phyloP scores from a whole-genome alignment of 1,140 invertebrate species.

The Bombyx mandarina region DNA sequence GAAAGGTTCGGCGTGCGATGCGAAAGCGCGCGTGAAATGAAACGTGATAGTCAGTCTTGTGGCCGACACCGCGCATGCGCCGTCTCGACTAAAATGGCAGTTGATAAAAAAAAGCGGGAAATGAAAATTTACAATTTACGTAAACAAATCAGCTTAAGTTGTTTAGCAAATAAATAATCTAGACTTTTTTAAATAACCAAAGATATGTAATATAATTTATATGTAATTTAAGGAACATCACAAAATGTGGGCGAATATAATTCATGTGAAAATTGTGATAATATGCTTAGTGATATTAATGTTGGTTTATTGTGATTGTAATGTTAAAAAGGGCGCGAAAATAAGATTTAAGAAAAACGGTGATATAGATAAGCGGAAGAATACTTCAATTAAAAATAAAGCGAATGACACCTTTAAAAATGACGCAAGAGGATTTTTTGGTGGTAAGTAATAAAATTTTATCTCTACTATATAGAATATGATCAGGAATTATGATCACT shows the following conservation, averaged over 20 bases:
- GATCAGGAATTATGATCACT: too few species aligned
- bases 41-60: slow-evolving; percentile 9
- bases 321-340: slow-evolving; percentile 10
- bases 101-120: slow-evolving; percentile 21
- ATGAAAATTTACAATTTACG: slow-evolving; percentile 7
- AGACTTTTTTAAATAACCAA: slow-evolving; percentile 3
- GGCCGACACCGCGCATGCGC: slow-evolving; percentile 21
- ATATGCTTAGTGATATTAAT: slow-evolving; percentile 29
- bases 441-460: slow-evolving; percentile 19
- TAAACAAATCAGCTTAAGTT: background rate
- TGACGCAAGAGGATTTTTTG: slow-evolving; percentile 35
- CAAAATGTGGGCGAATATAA: slow-evolving; percentile 42
- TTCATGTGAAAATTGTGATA: slow-evolving; percentile 26
- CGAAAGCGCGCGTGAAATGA: slow-evolving; percentile 4
- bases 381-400: slow-evolving; percentile 4
- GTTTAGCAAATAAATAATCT: slow-evolving; percentile 1
- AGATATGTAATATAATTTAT: slow-evolving; percentile 9
- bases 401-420: slow-evolving; percentile 10
- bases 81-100: slow-evolving; percentile 17
- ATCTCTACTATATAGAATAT: too few species aligned
- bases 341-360: slow-evolving; percentile 28
- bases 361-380: slow-evolving; percentile 3
- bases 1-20: slow-evolving; percentile 2
- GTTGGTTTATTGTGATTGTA: slow-evolving; percentile 26
- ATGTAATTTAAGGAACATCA: slow-evolving; percentile 43